These are phyloP conservation scores for Galleria mellonella DNA, from an alignment of 1,140 invertebrate genomes.

Conservation along the genomic window DNA sequence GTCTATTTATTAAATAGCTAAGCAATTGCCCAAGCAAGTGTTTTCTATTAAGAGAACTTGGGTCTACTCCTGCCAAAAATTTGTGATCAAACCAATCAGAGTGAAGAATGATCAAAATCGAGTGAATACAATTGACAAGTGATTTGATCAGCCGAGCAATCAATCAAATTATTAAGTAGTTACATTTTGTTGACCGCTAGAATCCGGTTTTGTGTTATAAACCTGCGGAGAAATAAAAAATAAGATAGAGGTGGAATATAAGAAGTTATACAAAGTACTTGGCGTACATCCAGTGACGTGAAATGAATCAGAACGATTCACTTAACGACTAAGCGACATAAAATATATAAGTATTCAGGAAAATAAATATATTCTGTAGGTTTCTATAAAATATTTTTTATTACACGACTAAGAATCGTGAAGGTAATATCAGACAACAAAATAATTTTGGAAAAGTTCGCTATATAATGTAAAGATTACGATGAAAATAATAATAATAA, in stretches of 20 bases:
- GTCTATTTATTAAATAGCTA: constrained; percentile 31
- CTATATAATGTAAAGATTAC: constrained; percentile 20
- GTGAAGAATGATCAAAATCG: constrained; percentile 62
- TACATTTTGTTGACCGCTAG: constrained; percentile 75
- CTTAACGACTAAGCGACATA: constrained; percentile 50
- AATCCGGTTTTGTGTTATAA: constrained; percentile 75
- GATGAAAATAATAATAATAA: constrained; percentile 21
- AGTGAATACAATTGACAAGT: constrained; percentile 59
- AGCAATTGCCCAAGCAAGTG: constrained; percentile 47
- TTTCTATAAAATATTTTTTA: constrained; percentile 3
- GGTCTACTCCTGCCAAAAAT: constrained; percentile 43
- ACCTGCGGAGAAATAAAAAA: constrained; percentile 74
- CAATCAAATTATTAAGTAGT: constrained; percentile 60
- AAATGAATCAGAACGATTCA: constrained; percentile 37
- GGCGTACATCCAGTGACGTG: constrained; percentile 31
- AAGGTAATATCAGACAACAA: neutral
- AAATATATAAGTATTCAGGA: constrained; percentile 25
- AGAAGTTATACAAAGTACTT: constrained; percentile 40
- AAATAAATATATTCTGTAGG: constrained; percentile 17
- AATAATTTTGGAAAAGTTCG: constrained; percentile 9
- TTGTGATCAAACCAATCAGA: constrained; percentile 51
- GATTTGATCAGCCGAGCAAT: constrained; percentile 60
- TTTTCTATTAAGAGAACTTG: constrained; percentile 30
- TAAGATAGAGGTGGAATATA: constrained; percentile 61
- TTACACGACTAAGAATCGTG: constrained; percentile 14